Evolutionary conservation across 2,797 vertebrate species (phyloP), one percentile per base, ranked within the genome.

Genomic region (Notolabrus celidotus): DNA sequence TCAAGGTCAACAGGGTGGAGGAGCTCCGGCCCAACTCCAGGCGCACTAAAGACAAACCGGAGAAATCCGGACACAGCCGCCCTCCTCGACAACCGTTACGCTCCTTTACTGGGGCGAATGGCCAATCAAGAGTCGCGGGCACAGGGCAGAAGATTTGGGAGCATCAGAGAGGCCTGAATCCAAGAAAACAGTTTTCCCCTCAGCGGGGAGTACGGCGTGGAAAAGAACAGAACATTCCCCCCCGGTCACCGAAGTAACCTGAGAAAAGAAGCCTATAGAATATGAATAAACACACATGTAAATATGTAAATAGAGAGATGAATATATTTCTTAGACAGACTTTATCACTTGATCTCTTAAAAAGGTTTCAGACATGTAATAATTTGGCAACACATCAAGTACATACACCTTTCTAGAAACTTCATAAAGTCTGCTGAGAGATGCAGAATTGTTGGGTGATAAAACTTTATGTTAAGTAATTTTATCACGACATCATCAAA

Each of bases 171-270:
- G 95, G 94, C 34, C 90, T 93, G 71, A 80, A 85, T 25, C 8
- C 69, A 17, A 92, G 93, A 79, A 96, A 95, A 80, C 93, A 89
- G 51, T 91, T 95, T 83, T 92, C 93, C 77, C 94, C 95, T 81
- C 96, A 96, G 92, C 92, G 95, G 85, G 94, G 93, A 19, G 84
- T 90, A 60, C 93, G 95, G 47, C 94, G 92, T 4, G 96, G 96
- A 84, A 98, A 97, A 88, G 97, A 98, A 89, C 97, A 98, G 86
- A 95, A 93, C 7, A 93, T 97, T 92, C 96, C 96, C 50, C 96
- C 96, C 46, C 89, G 90, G 67, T 96, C 95, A 89, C 95, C 95
- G 93, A 96, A 97, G 94, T 97, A 95, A 74, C 53, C 34, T 0
- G 33, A 55, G 17, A 12, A 39, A 46, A 69, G 25, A 1, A 9